These are phyloP conservation scores for Rutilus rutilus DNA, from an alignment of 2,113 vertebrate species.

Conservation along the genomic window DNA sequence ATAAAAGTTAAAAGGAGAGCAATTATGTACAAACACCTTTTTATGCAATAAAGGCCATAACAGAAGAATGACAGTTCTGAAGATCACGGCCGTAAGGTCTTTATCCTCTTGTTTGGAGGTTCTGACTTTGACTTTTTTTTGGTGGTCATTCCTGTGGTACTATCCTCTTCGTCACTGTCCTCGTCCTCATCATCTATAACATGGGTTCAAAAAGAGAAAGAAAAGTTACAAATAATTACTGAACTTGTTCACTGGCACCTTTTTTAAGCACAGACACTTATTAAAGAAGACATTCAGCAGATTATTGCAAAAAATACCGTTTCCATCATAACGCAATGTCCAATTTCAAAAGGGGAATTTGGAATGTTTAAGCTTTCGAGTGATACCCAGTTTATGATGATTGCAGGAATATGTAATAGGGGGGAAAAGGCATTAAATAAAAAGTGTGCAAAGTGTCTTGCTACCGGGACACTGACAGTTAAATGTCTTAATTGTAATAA, in stretches of 20 bases:
- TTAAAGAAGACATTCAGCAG: no score
- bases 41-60: background rate
- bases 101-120: conserved; percentile 68
- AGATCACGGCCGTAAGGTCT: conserved; percentile 47
- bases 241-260: no score
- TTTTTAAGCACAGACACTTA: no score
- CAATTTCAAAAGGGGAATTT: no score
- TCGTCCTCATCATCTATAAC: conserved; percentile 60
- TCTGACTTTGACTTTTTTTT: conserved; percentile 46
- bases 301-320: no score
- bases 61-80: background rate
- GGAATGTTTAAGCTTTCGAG: no score
- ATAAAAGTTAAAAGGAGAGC: background rate
- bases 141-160: conserved; percentile 1
- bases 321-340: no score
- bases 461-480: no score
- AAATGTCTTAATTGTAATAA: background rate
- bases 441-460: no score
- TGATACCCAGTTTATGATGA: no score
- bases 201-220: background rate
- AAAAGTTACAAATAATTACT: background rate
- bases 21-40: background rate
- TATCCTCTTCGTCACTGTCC: conserved; percentile 60
- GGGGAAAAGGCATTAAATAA: no score
- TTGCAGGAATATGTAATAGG: no score